These are phyloP conservation scores for Corvus moneduloides DNA, from an alignment of 2,113 vertebrate genomes.

Conservation along the genomic window DNA sequence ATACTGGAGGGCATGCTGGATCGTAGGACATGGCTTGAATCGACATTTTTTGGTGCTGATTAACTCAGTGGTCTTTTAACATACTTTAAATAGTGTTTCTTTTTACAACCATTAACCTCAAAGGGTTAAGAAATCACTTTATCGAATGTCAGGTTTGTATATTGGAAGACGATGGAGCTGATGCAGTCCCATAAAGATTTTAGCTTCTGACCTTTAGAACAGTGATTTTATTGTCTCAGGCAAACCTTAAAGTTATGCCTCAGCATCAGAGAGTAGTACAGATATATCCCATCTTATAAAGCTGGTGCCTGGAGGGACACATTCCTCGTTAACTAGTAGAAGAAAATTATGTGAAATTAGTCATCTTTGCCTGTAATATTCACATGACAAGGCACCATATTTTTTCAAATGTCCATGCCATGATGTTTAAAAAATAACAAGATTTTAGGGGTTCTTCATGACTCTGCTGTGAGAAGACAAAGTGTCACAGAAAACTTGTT, in stretches of 20 bases:
- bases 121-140: not conserved
- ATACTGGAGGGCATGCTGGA: not conserved
- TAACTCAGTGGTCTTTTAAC: not conserved
- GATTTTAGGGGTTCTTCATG: not conserved
- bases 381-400: not conserved
- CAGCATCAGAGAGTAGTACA: not conserved
- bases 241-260: not conserved
- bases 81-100: not conserved
- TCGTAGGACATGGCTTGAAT: not conserved
- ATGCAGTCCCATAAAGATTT: not conserved
- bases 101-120: not conserved
- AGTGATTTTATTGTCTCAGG: not conserved
- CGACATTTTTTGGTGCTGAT: not conserved
- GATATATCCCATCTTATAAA: not conserved
- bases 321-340: not conserved
- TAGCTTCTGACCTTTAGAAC: not conserved
- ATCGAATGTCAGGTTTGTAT: not conserved
- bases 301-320: not conserved
- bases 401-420: not conserved
- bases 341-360: not conserved
- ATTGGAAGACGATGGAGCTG: not conserved
- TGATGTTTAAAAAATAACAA: not conserved
- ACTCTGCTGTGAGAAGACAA: not conserved
- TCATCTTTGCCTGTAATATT: not conserved
- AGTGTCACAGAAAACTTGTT: not conserved